A percentile compares a stretch with the other conserved stretches of the same genome.
These are phyloP conservation scores for Anthophora plumipes DNA, from an alignment of 2,888 invertebrate species.

Conservation along the genomic window DNA sequence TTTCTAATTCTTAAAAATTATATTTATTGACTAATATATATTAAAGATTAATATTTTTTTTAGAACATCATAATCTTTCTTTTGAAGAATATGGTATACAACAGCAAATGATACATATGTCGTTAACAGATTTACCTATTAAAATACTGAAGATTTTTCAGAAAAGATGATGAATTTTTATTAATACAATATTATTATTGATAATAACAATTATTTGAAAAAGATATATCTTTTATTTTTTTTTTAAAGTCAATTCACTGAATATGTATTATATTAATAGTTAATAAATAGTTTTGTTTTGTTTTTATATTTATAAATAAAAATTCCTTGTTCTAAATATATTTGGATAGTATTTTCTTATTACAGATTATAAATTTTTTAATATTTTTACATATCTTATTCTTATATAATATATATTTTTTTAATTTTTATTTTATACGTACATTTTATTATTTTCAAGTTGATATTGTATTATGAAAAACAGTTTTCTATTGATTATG, in stretches of 20 bases:
- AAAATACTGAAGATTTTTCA: slow-evolving; percentile 78
- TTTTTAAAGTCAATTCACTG: background rate
- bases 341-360: slow-evolving; percentile 56
- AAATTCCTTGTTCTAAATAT: slow-evolving; percentile 51
- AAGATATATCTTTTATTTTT: background rate
- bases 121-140: slow-evolving; percentile 73
- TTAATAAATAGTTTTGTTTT: slow-evolving; percentile 50
- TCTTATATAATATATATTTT: too few relatives aligned
- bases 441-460: too few relatives aligned
- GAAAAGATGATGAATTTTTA: slow-evolving; percentile 51
- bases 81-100: slow-evolving; percentile 72
- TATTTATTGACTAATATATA: slow-evolving; percentile 12
- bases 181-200: slow-evolving; percentile 41
- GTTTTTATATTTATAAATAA: slow-evolving; percentile 56
- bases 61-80: slow-evolving; percentile 71
- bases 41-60: slow-evolving; percentile 23
- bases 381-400: too few relatives aligned
- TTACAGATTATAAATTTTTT: too few relatives aligned
- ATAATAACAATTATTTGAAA: slow-evolving; percentile 1
- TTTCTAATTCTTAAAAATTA: slow-evolving; percentile 41
- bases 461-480: too few relatives aligned
- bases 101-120: slow-evolving; percentile 69
- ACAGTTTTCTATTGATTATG: too few relatives aligned
- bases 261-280: slow-evolving; percentile 30
- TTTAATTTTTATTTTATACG: too few relatives aligned